Evolutionary conservation across 2,888 invertebrate genomes (phyloP).

Genomic region (Sclerodermus sp.): DNA sequence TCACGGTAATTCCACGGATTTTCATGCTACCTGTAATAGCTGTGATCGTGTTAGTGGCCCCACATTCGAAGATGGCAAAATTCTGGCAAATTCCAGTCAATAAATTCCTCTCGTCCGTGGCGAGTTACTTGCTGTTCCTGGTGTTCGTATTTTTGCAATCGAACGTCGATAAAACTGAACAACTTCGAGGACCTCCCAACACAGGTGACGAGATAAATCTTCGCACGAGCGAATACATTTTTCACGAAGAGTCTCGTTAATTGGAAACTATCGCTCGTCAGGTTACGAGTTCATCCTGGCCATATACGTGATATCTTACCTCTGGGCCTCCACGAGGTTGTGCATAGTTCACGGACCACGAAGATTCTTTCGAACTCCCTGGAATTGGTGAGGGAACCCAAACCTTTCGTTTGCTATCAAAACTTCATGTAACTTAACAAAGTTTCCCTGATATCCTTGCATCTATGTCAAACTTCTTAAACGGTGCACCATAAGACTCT

Average conservation of each 20-base stretch:
- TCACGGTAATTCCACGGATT: conserved; percentile 53
- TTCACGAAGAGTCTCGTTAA: too few species aligned
- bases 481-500: too few species aligned
- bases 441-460: too few species aligned
- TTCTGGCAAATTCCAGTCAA: conserved; percentile 69
- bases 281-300: conserved; percentile 51
- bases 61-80: conserved; percentile 58
- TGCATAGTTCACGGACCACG: conserved; percentile 63
- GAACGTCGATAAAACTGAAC: conserved; percentile 63
- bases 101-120: conserved; percentile 70
- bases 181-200: conserved; percentile 64
- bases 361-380: conserved; percentile 63
- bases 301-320: conserved; percentile 62
- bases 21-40: conserved; percentile 58
- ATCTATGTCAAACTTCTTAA: too few species aligned
- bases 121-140: conserved; percentile 70
- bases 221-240: too few species aligned
- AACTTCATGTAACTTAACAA: too few species aligned
- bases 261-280: conserved; percentile 15
- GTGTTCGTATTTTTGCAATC: conserved; percentile 65
- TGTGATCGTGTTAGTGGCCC: conserved; percentile 56
- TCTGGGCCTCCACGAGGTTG: conserved; percentile 63
- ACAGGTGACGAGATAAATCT: too few species aligned
- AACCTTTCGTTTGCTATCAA: too few species aligned
- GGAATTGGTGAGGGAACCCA: conserved; percentile 63